Evolutionary conservation across 2,797 vertebrate genomes (phyloP), one percentile per base, ranked within the genome.

Genomic region (Chaetodon trifasciatus): DNA sequence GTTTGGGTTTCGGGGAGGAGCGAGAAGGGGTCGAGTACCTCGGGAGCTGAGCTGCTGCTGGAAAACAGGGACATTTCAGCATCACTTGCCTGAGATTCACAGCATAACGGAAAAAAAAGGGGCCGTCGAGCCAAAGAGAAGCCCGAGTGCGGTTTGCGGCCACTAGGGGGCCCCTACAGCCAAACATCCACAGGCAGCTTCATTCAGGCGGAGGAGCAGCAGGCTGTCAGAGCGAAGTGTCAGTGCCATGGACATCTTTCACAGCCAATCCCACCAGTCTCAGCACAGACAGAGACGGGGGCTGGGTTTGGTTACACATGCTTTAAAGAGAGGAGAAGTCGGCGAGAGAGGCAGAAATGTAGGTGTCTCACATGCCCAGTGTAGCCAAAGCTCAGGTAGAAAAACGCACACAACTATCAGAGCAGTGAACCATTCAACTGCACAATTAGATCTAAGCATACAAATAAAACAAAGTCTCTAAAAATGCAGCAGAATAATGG

Each of bases 1-100:
- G 97, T 97, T 99, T 99, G 95, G 97, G 93, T 98, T 99, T 99
- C 96, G 97, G 98, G 93, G 97, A 97, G 92, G 96, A 96, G 89
- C 96, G 96, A 93, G 97, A 95, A 90, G 97, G 96, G 92, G 95
- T 93, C 85, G 97, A 96, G 95, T 97, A 96, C 96, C 97, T 98
- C 15, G 83, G 91, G 82, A 87, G 86, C 56, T 84, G 89, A 88
- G 84, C 83, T 86, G 89, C 83, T 88, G 89, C 88, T 92, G 93
- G 66, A 91, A 92, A 91, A 95, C 88, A 94, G 94, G 95, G 65
- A 97, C 93, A 95, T 89, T 93, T 97, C 94, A 96, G 86, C 93
- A 82, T 50, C 60, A 75, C 65, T 68, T 81, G 84, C 56, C 50
- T 56, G 52, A 76, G 79, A 76, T 56, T 78, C 47, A 69, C 78